Evolutionary conservation across 2,797 vertebrate species (phyloP), one percentile per base, ranked within the genome.

Genomic region (Urophycis tenuis): DNA sequence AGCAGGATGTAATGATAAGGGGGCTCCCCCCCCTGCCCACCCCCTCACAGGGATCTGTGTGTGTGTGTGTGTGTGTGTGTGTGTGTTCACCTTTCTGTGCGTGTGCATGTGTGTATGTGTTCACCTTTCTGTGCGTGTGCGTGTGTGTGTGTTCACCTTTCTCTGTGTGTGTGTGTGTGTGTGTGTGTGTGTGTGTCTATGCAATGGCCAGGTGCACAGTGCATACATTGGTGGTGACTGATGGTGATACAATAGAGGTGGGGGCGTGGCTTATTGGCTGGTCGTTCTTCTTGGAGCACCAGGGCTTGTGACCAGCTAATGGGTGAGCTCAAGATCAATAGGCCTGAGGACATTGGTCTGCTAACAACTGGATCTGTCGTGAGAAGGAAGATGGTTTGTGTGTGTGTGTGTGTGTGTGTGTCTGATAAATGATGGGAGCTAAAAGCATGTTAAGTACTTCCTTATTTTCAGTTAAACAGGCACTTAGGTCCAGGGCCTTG

Each of bases 391-490:
- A 67, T 34, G 74, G 30, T 53, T 32, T 74, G 31, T 75, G 19
- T 78, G 64, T 25, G 12, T 17, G 73, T 30, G 69, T 33, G 71
- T 77, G 41, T 53, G 41, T 53, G 70, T 72, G 70, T 49, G 75
- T 33, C 39, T 71, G 73, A 30, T 73, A 67, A 72, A 77, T 19
- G 22, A 31, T 31, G 72, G 75, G 41, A 5, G 70, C 74, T 88
- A 88, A 91, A 86, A 90, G 88, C 86, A 86, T 88, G 78, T 84
- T 89, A 87, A 88, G 85, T 76, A 86, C 82, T 86, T 75, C 80
- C 60, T 78, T 86, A 88, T 78, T 83, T 79, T 83, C 82, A 79
- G 85, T 87, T 89, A 85, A 90, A 88, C 82, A 86, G 87, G 81
- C 89, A 85, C 88, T 89, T 84, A 85, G 5, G 81, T 81, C 69